Percentiles rank a stretch among this genome's conserved stretches.
Evolutionary conservation across 2,888 invertebrate genomes (phyloP).

Genomic region (Timema cristinae): DNA sequence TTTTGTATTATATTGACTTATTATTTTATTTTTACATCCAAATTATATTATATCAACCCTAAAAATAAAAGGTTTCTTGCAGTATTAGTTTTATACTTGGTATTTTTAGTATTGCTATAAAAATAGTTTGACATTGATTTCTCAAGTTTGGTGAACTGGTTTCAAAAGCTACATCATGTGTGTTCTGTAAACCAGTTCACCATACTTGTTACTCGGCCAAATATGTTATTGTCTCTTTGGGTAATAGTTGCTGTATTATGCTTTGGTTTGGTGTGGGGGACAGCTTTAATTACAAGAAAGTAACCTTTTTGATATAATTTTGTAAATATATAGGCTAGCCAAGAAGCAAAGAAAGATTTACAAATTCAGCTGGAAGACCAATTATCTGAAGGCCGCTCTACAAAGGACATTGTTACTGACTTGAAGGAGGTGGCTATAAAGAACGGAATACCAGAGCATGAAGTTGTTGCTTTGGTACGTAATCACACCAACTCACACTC

Average conservation of each 20-base stretch:
- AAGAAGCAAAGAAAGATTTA: slow-evolving; percentile 76
- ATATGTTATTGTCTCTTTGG: neutral
- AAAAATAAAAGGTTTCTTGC: too few species aligned
- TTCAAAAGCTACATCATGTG: too few species aligned
- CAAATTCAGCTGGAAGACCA: slow-evolving; percentile 74
- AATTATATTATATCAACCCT: too few species aligned
- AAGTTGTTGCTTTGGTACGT: slow-evolving; percentile 80
- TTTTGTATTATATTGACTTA: too few species aligned
- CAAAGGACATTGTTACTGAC: slow-evolving; percentile 80
- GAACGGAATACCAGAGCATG: slow-evolving; percentile 84
- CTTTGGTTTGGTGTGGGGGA: neutral
- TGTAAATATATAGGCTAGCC: slow-evolving; percentile 52
- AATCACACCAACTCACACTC: neutral
- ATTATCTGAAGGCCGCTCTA: slow-evolving; percentile 79
- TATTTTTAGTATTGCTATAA: too few species aligned
- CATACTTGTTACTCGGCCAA: neutral
- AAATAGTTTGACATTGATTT: too few species aligned
- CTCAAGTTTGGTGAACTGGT: too few species aligned
- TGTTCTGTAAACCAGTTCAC: too few species aligned
- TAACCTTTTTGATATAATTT: neutral
- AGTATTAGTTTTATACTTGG: too few species aligned
- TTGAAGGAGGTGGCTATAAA: slow-evolving; percentile 81
- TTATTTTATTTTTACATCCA: too few species aligned
- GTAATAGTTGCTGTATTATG: neutral
- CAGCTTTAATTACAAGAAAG: neutral